Conservation (phyloP, 2,113 vertebrate species). For the Spheniscus mendiculus region DNA sequence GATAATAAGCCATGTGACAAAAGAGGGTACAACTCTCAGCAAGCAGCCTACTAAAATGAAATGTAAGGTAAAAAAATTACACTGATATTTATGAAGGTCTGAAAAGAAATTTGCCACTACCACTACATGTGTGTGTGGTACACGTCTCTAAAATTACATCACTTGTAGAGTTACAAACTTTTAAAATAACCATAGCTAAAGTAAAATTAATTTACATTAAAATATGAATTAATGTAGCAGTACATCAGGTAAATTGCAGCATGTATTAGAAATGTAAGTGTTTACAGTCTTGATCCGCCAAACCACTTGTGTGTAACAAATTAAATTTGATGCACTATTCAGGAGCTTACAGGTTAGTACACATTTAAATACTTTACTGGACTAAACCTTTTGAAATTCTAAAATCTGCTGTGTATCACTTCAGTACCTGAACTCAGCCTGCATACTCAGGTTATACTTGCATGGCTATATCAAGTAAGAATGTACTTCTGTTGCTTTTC, state of each 20-base stretch:
- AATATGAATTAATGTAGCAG: background rate
- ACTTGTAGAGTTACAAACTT: background rate
- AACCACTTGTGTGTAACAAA: background rate
- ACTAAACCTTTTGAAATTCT: background rate
- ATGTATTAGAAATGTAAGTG: background rate
- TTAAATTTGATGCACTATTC: background rate
- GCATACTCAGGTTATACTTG: background rate
- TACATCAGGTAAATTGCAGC: background rate
- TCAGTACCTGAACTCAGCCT: background rate
- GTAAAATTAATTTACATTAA: background rate
- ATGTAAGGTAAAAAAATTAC: background rate
- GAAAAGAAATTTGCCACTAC: background rate
- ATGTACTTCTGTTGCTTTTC: background rate
- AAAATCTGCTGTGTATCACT: background rate
- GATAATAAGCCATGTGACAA: background rate
- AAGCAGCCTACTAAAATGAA: background rate
- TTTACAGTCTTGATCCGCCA: background rate
- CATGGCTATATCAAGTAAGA: background rate
- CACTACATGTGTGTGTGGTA: background rate
- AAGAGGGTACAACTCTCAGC: background rate
- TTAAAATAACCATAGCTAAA: background rate
- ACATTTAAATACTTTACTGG: background rate
- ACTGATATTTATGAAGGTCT: background rate
- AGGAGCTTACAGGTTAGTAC: constrained; percentile 3
- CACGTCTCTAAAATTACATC: background rate